phyloP scores from a whole-genome alignment of 2,888 invertebrate genomes.

The Euplexia lucipara region DNA sequence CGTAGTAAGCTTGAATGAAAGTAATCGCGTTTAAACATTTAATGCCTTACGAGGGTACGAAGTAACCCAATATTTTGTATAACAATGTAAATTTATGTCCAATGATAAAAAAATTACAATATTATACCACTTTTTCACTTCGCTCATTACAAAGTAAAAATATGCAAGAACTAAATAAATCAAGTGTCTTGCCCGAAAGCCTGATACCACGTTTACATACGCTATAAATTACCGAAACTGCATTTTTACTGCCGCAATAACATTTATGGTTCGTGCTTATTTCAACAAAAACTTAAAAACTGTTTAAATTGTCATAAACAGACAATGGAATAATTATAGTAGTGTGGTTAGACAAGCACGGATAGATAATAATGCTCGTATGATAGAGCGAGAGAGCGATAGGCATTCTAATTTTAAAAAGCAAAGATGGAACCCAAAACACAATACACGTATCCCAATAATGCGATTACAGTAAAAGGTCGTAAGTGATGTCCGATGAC shows the following conservation, averaged over 20 bases:
- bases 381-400: conserved; percentile 79
- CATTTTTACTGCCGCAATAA: conserved; percentile 87
- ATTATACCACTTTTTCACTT: conserved; percentile 40
- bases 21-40: conserved; percentile 45
- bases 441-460: conserved; percentile 88
- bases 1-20: conserved; percentile 52
- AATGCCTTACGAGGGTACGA: conserved; percentile 30
- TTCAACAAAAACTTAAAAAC: conserved; percentile 88
- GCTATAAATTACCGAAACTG: conserved; percentile 88
- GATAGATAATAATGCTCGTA: conserved; percentile 65
- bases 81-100: conserved; percentile 45
- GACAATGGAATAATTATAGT: conserved; percentile 87
- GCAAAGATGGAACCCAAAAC: conserved; percentile 91
- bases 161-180: conserved; percentile 78
- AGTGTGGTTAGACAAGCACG: conserved; percentile 80
- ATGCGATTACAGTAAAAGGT: conserved; percentile 77
- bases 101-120: conserved; percentile 46
- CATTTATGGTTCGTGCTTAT: conserved; percentile 86
- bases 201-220: conserved; percentile 82
- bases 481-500: conserved; percentile 78
- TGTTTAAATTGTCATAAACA: conserved; percentile 88
- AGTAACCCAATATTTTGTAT: conserved; percentile 53
- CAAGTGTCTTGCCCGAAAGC: conserved; percentile 78
- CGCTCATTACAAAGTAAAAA: conserved; percentile 71
- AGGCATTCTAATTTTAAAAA: conserved; percentile 89